Evolutionary conservation across 1,140 invertebrate genomes (phyloP), one percentile per base, ranked within the genome.

Genomic region (Drosophila miranda): DNA sequence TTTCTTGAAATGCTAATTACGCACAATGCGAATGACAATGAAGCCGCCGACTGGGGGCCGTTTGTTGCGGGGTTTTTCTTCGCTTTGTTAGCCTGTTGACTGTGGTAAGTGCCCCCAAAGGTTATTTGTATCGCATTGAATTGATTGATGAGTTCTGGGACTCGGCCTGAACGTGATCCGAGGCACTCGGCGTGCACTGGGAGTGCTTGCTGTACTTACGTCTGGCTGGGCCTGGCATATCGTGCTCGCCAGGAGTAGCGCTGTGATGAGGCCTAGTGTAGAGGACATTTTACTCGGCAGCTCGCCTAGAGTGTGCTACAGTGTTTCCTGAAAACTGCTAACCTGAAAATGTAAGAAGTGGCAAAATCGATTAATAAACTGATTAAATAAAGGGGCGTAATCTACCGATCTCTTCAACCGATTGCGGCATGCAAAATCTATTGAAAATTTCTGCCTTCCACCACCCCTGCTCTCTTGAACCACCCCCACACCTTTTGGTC

Each of bases 141-240:
- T 81, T 86, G 82, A 87, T 81, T 82, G 82, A 86, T 87, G 66
- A 75, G 82, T 82, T 87, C 75, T 78, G 54, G 63, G 50, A 19
- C 7, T 48, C 26, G 28, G 9, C 48, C 23, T 8, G 66, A 60
- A 72, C 78, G 82, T 81, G 74, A 78, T 67, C 49, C 57, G 38
- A 48, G 64, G 49, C 3, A 16, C 11, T 16, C 44, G 44, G 42
- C 38, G 57, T 73, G 57, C 54, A 38, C n/a, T 23, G 38, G 41
- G 13, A 23, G 41, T 51, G 14, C 56, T n/a, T 4, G 3, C 48
- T 45, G 42, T 88, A 90, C 89, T 90, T 90, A 90, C 89, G 78
- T 90, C 89, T 82, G 89, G 89, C 80, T 90, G 73, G 78, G 88
- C 88, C 66, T 80, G 75, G 74, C 89, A 90, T 86, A 81, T 62